Conservation (phyloP, 1,140 invertebrate species). For the Drosophila pallidifrons region DNA sequence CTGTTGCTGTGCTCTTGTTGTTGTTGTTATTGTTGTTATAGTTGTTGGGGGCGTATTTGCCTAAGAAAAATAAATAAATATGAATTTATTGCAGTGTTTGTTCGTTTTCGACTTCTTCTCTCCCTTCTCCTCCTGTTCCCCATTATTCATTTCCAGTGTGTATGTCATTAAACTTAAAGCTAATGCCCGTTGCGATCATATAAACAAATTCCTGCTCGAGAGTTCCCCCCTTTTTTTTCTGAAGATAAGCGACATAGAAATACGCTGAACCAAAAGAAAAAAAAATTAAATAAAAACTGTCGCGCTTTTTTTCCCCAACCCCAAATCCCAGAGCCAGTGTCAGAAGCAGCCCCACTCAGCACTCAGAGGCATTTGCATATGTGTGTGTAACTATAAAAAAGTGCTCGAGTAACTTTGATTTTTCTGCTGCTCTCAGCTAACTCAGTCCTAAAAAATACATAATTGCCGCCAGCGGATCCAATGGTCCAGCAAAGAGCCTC, state of each 20-base stretch:
- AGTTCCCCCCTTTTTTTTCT: conserved; percentile 46
- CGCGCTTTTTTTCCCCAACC: conserved; percentile 32
- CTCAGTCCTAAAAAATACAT: conserved; percentile 10
- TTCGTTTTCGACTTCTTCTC: conserved; percentile 45
- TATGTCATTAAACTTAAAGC: conserved; percentile 66
- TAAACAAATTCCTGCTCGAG: conserved; percentile 66
- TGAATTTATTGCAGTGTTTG: conserved; percentile 78
- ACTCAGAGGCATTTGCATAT: conserved; percentile 1
- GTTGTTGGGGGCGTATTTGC: conserved; percentile 80
- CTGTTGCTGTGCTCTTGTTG: conserved; percentile 29
- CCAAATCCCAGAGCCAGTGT: conserved; percentile 2
- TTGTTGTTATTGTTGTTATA: conserved; percentile 32
- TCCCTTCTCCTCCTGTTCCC: not conserved
- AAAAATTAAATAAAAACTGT: conserved; percentile 32
- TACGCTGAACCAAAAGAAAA: conserved; percentile 46
- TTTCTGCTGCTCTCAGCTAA: conserved; percentile 62
- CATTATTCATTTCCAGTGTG: conserved; percentile 2
- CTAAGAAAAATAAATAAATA: conserved; percentile 83
- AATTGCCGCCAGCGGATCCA: conserved; percentile 11
- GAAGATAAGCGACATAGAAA: conserved; percentile 69
- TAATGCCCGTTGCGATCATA: conserved; percentile 65
- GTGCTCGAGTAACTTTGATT: conserved; percentile 43
- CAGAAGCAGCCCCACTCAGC: conserved; percentile 23
- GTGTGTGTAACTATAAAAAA: conserved; percentile 29
- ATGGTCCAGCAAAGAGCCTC: conserved; percentile 22